Conservation (phyloP, 2,888 invertebrate genomes). For the Caenorhabditis sulstoni region DNA sequence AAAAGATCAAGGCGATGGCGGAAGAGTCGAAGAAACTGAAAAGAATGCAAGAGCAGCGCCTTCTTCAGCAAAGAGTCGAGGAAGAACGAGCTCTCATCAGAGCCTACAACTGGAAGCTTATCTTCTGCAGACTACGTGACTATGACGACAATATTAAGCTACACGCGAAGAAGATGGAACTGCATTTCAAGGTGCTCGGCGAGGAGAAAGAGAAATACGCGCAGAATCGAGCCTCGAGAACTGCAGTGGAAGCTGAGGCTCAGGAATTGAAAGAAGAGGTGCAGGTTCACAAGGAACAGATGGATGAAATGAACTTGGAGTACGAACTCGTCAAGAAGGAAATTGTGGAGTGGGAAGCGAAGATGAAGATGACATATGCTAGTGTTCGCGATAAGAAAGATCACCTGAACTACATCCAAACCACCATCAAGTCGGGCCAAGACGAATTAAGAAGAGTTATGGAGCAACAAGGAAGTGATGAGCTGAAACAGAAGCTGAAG, state of each 20-base stretch:
- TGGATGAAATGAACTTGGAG: neutral
- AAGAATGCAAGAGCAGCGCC: conserved; percentile 39
- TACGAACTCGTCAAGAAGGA: neutral
- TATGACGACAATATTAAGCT: conserved; percentile 18
- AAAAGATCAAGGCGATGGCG: conserved; percentile 19
- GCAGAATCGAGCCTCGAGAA: neutral
- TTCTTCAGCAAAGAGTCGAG: conserved; percentile 13
- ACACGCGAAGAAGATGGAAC: conserved; percentile 13
- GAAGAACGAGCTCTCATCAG: neutral
- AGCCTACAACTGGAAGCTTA: conserved; percentile 33
- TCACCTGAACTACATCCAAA: too few species aligned
- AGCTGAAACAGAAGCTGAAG: conserved; percentile 2
- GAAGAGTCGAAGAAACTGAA: conserved; percentile 18
- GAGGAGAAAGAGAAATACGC: conserved; percentile 7
- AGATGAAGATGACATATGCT: neutral
- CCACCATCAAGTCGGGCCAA: conserved; percentile 1
- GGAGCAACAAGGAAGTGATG: conserved; percentile 17
- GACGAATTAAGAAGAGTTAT: neutral
- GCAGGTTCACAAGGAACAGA: conserved; percentile 5
- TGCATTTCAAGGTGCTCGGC: conserved; percentile 1
- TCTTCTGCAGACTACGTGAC: conserved; percentile 47
- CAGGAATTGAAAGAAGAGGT: conserved; percentile 28
- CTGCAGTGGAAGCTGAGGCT: conserved; percentile 6
- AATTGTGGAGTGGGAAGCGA: neutral
- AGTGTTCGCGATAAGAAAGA: neutral